These are phyloP conservation scores for Zaprionus tsacasi DNA, from an alignment of 1,140 invertebrate species.

Conservation along the genomic window DNA sequence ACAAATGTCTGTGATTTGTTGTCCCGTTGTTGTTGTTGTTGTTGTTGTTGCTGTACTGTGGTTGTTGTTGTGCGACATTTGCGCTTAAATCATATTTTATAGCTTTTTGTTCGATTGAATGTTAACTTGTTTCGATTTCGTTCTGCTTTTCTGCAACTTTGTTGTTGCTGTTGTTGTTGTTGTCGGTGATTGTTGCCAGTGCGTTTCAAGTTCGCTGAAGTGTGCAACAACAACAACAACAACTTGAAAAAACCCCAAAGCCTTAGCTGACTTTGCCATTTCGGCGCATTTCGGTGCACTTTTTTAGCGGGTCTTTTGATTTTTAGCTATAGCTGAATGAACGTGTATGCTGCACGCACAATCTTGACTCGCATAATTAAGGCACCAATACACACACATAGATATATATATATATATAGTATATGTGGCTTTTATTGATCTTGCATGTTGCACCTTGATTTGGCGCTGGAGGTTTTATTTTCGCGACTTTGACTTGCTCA, in stretches of 20 bases:
- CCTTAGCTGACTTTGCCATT: constrained; percentile 38
- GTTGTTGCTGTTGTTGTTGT: constrained; percentile 24
- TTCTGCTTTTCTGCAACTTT: constrained; percentile 72
- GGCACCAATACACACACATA: constrained; percentile 1
- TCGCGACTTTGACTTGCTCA: constrained; percentile 27
- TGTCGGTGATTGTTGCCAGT: constrained; percentile 39
- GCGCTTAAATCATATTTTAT: constrained; percentile 82
- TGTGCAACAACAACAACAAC: neutral
- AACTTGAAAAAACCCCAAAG: neutral
- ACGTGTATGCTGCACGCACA: constrained; percentile 55
- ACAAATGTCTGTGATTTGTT: constrained; percentile 39
- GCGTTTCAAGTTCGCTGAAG: constrained; percentile 49
- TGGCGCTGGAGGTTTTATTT: constrained; percentile 39
- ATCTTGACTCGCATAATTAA: constrained; percentile 51
- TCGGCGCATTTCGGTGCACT: constrained; percentile 37
- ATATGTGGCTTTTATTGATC: constrained; percentile 46
- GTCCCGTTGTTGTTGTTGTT: constrained; percentile 34
- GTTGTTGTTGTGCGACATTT: constrained; percentile 63
- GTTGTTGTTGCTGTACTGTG: constrained; percentile 21
- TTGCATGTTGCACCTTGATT: constrained; percentile 61
- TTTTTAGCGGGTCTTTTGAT: constrained; percentile 36
- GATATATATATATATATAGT: neutral
- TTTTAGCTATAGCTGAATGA: constrained; percentile 17
- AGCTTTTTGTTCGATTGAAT: constrained; percentile 80
- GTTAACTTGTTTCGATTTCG: constrained; percentile 79